Conservation (phyloP, 2,797 vertebrate genomes). For the Gadopsis marmoratus region DNA sequence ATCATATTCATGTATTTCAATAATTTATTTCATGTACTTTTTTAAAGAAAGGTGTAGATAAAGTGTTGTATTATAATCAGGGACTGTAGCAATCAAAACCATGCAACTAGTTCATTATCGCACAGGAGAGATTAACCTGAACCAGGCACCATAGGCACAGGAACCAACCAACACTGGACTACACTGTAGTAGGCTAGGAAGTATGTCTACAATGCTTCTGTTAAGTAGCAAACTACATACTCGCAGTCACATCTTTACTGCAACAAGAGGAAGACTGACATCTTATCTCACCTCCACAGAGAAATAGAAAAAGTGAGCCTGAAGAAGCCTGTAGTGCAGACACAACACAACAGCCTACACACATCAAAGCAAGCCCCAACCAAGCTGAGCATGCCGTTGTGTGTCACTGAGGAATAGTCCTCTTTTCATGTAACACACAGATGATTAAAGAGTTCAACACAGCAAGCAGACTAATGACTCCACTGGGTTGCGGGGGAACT, state of each 20-base stretch:
- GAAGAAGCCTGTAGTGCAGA: constrained; percentile 76
- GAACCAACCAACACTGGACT: constrained; percentile 41
- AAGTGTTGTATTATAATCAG: constrained; percentile 1
- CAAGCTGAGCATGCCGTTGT: constrained; percentile 76
- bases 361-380: constrained; percentile 82
- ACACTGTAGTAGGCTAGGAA: constrained; percentile 2
- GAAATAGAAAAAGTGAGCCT: constrained; percentile 70
- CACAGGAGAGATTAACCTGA: constrained; percentile 13
- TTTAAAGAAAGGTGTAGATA: neutral
- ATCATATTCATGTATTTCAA: no score
- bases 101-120: constrained; percentile 16
- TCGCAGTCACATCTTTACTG: constrained; percentile 60
- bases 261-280: constrained; percentile 73
- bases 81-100: neutral
- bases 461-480: constrained; percentile 87
- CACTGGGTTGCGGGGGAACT: constrained; percentile 83
- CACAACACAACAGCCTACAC: constrained; percentile 79
- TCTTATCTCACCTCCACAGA: constrained; percentile 75
- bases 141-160: constrained; percentile 9
- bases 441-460: constrained; percentile 89
- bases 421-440: constrained; percentile 86
- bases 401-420: constrained; percentile 83
- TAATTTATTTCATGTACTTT: neutral
- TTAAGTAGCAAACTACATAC: constrained; percentile 56
- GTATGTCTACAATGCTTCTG: constrained; percentile 43